A percentile compares a stretch with the other conserved stretches of the same genome.
Evolutionary conservation across 2,113 vertebrate genomes (phyloP).

Genomic region (Melospiza melodia): DNA sequence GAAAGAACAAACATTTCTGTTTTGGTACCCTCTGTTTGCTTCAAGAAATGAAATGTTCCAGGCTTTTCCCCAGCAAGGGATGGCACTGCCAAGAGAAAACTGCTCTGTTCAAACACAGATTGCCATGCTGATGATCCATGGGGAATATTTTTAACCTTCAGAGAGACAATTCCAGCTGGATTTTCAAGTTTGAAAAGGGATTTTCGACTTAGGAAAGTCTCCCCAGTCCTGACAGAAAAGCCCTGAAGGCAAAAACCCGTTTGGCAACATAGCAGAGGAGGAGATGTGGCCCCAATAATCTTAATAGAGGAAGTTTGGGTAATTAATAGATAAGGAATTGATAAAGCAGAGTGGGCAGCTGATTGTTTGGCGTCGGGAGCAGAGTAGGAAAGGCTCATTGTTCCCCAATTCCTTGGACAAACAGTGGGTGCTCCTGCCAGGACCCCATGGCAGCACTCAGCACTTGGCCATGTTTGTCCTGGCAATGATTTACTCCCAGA

Average conservation of each 20-base stretch:
- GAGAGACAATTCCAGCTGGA: background rate
- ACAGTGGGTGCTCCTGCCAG: background rate
- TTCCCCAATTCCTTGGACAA: background rate
- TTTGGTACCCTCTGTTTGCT: slow-evolving; percentile 14
- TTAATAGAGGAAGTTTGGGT: slow-evolving; percentile 23
- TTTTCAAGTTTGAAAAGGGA: background rate
- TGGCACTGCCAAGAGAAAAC: background rate
- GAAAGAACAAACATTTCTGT: slow-evolving; percentile 32
- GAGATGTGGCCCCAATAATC: background rate
- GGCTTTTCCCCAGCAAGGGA: background rate
- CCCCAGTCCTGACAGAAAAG: background rate
- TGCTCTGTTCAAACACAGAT: background rate
- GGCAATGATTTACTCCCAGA: background rate
- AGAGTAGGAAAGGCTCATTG: background rate
- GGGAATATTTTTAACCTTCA: background rate
- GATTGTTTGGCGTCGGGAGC: background rate
- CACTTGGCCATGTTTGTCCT: background rate
- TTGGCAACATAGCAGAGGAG: background rate
- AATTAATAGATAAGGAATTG: slow-evolving; percentile 33
- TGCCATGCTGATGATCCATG: background rate
- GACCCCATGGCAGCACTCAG: accelerated
- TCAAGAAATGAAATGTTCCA: slow-evolving; percentile 46
- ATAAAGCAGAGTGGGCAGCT: background rate
- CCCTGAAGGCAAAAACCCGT: background rate
- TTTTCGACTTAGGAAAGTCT: background rate